A percentile compares a stretch with the other conserved stretches of the same genome.
phyloP scores from a whole-genome alignment of 1,140 invertebrate genomes.

The Brachionus rubens region DNA sequence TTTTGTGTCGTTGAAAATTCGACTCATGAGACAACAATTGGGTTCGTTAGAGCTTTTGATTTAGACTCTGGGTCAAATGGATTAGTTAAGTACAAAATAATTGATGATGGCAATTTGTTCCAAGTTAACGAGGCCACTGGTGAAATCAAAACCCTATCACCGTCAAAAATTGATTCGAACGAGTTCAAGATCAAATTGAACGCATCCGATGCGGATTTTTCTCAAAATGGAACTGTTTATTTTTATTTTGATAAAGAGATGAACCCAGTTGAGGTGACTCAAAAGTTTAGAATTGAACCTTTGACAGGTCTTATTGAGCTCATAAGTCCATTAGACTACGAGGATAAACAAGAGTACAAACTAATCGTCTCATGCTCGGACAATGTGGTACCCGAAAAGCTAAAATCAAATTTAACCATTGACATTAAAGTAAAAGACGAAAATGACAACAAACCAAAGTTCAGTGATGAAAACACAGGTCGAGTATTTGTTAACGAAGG shows the following conservation, averaged over 20 bases:
- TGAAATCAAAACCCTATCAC: neutral
- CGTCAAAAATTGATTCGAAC: neutral
- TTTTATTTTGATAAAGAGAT: constrained; percentile 24
- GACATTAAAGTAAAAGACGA: constrained; percentile 12
- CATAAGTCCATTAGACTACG: constrained; percentile 5
- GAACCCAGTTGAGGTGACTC: neutral
- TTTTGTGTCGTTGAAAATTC: constrained; percentile 36
- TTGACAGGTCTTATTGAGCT: constrained; percentile 10
- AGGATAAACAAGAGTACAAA: constrained; percentile 19
- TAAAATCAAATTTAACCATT: neutral
- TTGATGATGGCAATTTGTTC: neutral
- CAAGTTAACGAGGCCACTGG: constrained; percentile 6
- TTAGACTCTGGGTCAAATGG: constrained; percentile 18
- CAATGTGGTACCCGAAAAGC: neutral
- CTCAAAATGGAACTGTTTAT: constrained; percentile 8
- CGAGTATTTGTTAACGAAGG: constrained; percentile 15
- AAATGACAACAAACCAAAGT: constrained; percentile 40
- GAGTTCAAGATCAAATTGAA: constrained; percentile 13
- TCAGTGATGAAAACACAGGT: neutral
- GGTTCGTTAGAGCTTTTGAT: constrained; percentile 19
- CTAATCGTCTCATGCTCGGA: constrained; percentile 26
- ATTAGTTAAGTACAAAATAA: constrained; percentile 25
- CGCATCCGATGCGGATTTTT: constrained; percentile 17
- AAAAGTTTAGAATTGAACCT: constrained; percentile 40
- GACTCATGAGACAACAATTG: neutral